A percentile compares a stretch with the other conserved stretches of the same genome.
phyloP scores from a whole-genome alignment of 2,888 invertebrate species.

The Nowickia ferox region DNA sequence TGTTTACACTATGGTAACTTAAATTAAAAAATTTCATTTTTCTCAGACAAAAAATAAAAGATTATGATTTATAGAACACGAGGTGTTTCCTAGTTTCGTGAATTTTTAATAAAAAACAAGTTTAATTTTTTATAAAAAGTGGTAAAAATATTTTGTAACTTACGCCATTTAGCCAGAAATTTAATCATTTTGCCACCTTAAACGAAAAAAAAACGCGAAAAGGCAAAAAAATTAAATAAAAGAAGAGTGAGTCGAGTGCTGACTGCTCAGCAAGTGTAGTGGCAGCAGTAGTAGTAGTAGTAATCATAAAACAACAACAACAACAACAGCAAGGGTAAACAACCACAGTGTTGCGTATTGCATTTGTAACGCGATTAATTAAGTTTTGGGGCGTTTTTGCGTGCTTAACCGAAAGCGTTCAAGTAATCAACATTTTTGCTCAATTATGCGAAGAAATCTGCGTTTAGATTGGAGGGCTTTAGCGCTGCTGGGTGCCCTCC shows the following conservation, averaged over 20 bases:
- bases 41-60: not conserved
- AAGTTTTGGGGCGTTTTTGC: slow-evolving; percentile 55
- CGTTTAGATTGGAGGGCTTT: slow-evolving; percentile 83
- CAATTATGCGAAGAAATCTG: slow-evolving; percentile 82
- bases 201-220: slow-evolving; percentile 31
- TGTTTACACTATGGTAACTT: slow-evolving; percentile 73
- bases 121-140: slow-evolving; percentile 49
- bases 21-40: slow-evolving; percentile 33
- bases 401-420: slow-evolving; percentile 53
- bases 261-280: slow-evolving; percentile 37
- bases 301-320: slow-evolving; percentile 8
- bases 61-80: slow-evolving; percentile 53
- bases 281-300: not conserved
- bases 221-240: not conserved
- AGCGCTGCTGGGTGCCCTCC: slow-evolving; percentile 84
- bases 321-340: slow-evolving; percentile 4
- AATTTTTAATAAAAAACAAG: slow-evolving; percentile 49
- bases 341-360: slow-evolving; percentile 10
- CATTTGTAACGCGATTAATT: slow-evolving; percentile 55
- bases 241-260: slow-evolving; percentile 17
- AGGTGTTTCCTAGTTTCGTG: slow-evolving; percentile 51
- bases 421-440: slow-evolving; percentile 71
- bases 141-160: slow-evolving; percentile 41
- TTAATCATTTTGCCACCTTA: slow-evolving; percentile 59
- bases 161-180: slow-evolving; percentile 42